Conservation (phyloP, 2,888 invertebrate genomes). For the Craniophora ligustri region DNA sequence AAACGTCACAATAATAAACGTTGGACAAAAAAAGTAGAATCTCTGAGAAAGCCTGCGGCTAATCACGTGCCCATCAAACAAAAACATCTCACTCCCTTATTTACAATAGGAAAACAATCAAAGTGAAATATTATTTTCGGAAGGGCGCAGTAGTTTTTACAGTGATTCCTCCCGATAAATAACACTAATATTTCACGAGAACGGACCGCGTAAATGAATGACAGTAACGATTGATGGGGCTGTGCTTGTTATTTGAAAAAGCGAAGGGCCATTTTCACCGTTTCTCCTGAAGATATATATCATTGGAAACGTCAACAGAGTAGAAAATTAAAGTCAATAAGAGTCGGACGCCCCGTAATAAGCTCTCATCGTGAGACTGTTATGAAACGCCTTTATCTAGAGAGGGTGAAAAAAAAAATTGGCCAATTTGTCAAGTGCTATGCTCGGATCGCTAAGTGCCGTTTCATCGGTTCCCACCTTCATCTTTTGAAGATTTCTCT, state of each 20-base stretch:
- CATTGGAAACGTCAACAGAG: slow-evolving; percentile 86
- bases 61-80: slow-evolving; percentile 72
- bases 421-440: slow-evolving; percentile 83
- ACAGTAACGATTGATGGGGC: slow-evolving; percentile 83
- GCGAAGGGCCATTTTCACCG: slow-evolving; percentile 83
- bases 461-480: slow-evolving; percentile 77
- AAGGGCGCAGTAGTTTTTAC: slow-evolving; percentile 79
- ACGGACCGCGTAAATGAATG: slow-evolving; percentile 83
- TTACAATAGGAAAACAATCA: slow-evolving; percentile 87
- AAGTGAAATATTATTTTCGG: slow-evolving; percentile 81
- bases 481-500: slow-evolving; percentile 63
- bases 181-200: slow-evolving; percentile 83
- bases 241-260: slow-evolving; percentile 87
- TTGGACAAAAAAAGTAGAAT: slow-evolving; percentile 24
- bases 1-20: slow-evolving; percentile 42
- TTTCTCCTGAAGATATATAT: slow-evolving; percentile 82
- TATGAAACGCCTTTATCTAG: slow-evolving; percentile 77
- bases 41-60: slow-evolving; percentile 60
- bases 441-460: slow-evolving; percentile 75
- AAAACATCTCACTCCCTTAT: slow-evolving; percentile 78
- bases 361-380: slow-evolving; percentile 71
- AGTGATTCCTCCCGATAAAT: slow-evolving; percentile 81
- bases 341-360: slow-evolving; percentile 75
- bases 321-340: slow-evolving; percentile 88
- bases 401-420: slow-evolving; percentile 74